Percentiles rank a stretch among this genome's conserved stretches.
These are phyloP conservation scores for Threskiornis aethiopicus DNA, from an alignment of 2,797 vertebrate species.

Conservation along the genomic window DNA sequence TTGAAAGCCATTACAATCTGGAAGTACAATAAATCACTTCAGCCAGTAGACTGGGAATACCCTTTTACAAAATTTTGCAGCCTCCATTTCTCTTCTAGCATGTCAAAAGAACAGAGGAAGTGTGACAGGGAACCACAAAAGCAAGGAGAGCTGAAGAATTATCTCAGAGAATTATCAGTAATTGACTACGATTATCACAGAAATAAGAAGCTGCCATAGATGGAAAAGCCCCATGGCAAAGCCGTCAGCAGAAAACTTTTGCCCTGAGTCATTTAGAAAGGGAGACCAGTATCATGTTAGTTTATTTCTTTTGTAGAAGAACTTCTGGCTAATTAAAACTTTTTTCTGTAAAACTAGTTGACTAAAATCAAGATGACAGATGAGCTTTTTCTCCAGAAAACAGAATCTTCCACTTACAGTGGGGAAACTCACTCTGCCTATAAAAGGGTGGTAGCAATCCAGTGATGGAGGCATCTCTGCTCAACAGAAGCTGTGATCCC, in stretches of 20 bases:
- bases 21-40: background rate
- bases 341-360: background rate
- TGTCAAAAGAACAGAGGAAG: background rate
- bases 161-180: background rate
- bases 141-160: background rate
- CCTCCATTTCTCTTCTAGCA: background rate
- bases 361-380: background rate
- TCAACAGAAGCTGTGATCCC: background rate
- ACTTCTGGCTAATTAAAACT: background rate
- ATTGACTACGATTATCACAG: background rate
- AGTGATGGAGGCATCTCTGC: background rate
- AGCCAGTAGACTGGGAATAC: background rate
- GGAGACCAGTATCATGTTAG: background rate
- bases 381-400: background rate
- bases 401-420: background rate
- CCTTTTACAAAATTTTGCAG: background rate
- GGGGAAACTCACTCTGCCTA: background rate
- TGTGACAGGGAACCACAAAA: background rate
- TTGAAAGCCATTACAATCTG: background rate
- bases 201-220: background rate
- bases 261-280: background rate
- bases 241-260: background rate
- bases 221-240: background rate
- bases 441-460: background rate
- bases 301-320: background rate